Conservation (phyloP, 1,140 invertebrate species). For the Rhopalosiphum padi region DNA sequence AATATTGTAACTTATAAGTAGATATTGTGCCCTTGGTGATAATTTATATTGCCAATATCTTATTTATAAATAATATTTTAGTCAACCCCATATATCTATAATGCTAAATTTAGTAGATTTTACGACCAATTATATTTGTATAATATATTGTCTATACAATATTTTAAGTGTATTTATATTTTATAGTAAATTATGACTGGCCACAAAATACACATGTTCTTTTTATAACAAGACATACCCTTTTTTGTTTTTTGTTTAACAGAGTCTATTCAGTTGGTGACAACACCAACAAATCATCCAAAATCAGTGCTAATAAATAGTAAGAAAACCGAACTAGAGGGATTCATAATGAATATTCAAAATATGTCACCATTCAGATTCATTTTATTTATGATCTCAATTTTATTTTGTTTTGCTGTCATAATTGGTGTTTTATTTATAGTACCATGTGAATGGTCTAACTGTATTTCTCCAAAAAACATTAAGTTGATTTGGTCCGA, state of each 20-base stretch:
- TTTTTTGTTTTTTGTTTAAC: not conserved
- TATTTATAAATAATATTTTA: too few species aligned
- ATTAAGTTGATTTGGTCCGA: not conserved
- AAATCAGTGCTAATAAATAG: constrained; percentile 14
- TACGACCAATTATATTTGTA: not conserved
- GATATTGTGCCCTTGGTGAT: too few species aligned
- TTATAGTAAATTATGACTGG: not conserved
- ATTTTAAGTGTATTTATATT: too few species aligned
- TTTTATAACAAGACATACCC: not conserved
- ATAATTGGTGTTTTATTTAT: constrained; percentile 29
- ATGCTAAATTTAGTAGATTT: not conserved
- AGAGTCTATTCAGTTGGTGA: constrained; percentile 25
- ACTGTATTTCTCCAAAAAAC: not conserved
- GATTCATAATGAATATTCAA: not conserved
- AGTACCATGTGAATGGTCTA: constrained; percentile 27
- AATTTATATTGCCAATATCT: too few species aligned
- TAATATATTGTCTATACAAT: too few species aligned
- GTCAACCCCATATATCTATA: not conserved
- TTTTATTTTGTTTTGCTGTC: constrained; percentile 18
- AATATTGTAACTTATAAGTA: too few species aligned
- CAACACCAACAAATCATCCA: constrained; percentile 6
- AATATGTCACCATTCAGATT: constrained; percentile 26
- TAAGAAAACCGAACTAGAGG: not conserved
- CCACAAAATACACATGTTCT: not conserved
- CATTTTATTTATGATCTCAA: constrained; percentile 2